Evolutionary conservation across 1,140 invertebrate genomes (phyloP), one percentile per base, ranked within the genome.

Genomic region (Cylas formicarius): DNA sequence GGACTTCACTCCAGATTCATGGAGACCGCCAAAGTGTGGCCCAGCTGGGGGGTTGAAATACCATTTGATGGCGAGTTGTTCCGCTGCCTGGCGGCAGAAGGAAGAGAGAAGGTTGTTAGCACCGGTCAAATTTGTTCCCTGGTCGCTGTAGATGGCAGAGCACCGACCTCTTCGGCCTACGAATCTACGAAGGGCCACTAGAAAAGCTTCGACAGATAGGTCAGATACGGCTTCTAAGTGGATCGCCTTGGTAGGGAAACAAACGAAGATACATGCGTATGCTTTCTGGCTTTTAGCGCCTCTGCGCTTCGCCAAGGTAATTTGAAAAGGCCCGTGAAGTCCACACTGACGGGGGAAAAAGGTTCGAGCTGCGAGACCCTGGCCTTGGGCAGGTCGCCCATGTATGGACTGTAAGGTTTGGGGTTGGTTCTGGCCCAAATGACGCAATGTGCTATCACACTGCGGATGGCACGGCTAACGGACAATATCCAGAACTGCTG

Each of bases 221-320:
- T 48, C 35, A 7, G 33, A 40, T 19, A 34, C 24, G 5, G 32
- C 6, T 38, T 50, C 47, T 26, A 47, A 34, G 39, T 50, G 43
- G n/a, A 46, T 21, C 6, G 47, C 35, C 20, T 41, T 29, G 8
- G 44, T 50, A 21, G n/a, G 24, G 19, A 46, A 21, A 32, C 43
- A 50, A 0, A 60, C 60, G 24, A 68, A 68, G 5, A 73, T 6
- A 1, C 55, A 61, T 2, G 61, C 53, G 28, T 61, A 68, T 3
- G 44, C 33, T 43, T 69, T 68, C 16, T 36, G 46, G 2, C 38
- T 24, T n/a, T 48, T 28, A 13, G 6, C 24, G 8, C 34, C 42
- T 8, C 44, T 53, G 19, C 18, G 11, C 22, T 21, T 41, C 14
- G 9, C 29, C 7, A 23, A 36, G 10, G 21, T 23, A 36, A 44